A percentile compares a stretch with the other conserved stretches of the same genome.
Evolutionary conservation across 2,113 vertebrate genomes (phyloP).

Genomic region (Bos javanicus): DNA sequence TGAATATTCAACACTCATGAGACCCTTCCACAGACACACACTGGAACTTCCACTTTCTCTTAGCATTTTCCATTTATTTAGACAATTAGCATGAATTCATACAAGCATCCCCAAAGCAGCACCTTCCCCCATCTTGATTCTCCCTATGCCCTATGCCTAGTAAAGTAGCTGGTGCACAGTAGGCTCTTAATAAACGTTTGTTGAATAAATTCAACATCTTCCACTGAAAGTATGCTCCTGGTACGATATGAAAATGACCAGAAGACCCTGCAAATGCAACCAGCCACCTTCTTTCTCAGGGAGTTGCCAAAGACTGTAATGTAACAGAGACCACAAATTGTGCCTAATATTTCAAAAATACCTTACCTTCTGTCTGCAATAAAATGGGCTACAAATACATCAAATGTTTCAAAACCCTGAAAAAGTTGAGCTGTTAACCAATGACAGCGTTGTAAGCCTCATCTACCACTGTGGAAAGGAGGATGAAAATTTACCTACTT

Average conservation of each 20-base stretch:
- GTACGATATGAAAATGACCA: background rate
- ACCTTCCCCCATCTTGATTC: no score
- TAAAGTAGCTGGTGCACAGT: background rate
- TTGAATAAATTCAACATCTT: background rate
- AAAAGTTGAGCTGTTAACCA: background rate
- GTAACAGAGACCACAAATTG: background rate
- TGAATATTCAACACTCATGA: accelerated
- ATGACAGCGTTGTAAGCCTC: background rate
- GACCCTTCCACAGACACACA: background rate
- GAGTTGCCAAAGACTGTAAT: background rate
- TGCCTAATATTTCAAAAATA: background rate
- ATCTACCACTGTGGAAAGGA: background rate
- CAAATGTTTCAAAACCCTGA: background rate
- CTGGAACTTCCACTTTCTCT: background rate
- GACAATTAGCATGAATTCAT: background rate
- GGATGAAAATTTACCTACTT: background rate
- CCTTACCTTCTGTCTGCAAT: background rate
- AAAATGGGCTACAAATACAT: background rate
- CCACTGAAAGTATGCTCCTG: background rate
- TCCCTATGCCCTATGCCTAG: background rate
- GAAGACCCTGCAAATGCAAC: background rate
- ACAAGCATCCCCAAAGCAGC: background rate
- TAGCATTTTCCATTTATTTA: background rate
- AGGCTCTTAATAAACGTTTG: background rate
- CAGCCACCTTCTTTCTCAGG: background rate